Base-by-base conservation (phyloP, 2,113 vertebrate species). In the Galbula dea region DNA sequence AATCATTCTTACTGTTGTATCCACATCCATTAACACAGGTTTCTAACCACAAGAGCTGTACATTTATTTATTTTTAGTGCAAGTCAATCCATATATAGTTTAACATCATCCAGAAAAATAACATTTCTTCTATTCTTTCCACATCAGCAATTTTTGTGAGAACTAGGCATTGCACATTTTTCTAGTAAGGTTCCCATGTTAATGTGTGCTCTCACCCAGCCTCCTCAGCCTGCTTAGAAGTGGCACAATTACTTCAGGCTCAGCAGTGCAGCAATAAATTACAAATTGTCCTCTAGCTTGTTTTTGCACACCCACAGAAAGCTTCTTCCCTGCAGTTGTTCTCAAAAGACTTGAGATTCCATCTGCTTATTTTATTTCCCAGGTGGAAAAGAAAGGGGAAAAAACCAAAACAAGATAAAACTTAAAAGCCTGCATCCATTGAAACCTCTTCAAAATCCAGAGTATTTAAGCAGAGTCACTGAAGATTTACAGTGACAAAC, bases 331-430 rank as follows among this genome's bases (percentile, higher is more conserved):
- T 78, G 68, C 0, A 0, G 82, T 93, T 88, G 65, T 46, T 94
- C 83, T 94, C 65, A 37, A 63, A 88, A 89, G 91, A 54, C 75
- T 87, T 61, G 39, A 63, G 68, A 83, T 93, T 91, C 91, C 83
- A 81, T 96, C 85, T 96, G 91, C 76, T 94, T 89, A 30, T 73
- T 94, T 93, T 93, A 71, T 95, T 94, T 88, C 39, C 65, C 51
- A 83, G 57, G 87, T 79, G 68, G 36, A 79, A 89, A 87, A 88
- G 45, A 63, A 81, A 58, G 34, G 30, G 23, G n/a, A 79, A 45
- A 81, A 17, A 6, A 10, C 29, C 16, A 32, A 61, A 75, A 83
- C 34, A 82, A 92, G 43, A 83, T 59, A 85, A 88, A 94, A 71
- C 52, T 52, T 27, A 61, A 36, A 55, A 83, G 36, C 52, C 72